A percentile compares a stretch with the other conserved stretches of the same genome.
Evolutionary conservation across 2,888 invertebrate genomes (phyloP).

Genomic region (Eurytoma californica): DNA sequence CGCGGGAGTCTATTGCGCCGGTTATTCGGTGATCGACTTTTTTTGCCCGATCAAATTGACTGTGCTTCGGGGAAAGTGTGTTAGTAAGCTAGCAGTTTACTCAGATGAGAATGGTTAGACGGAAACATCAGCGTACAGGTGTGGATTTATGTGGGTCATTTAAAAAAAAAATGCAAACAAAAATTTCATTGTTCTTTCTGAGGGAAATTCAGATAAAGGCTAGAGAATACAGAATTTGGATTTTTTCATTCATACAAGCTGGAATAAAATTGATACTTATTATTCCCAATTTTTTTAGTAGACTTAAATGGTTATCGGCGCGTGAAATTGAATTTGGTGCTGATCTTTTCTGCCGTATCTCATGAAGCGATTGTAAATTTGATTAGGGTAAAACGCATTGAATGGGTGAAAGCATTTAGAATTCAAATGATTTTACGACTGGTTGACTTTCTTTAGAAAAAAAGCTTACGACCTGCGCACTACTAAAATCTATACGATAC

Average conservation of each 20-base stretch:
- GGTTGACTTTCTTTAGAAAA: constrained; percentile 1
- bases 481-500: too few relatives aligned
- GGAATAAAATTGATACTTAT: background rate
- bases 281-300: background rate
- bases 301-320: background rate
- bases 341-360: background rate
- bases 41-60: too few relatives aligned
- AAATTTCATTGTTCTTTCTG: background rate
- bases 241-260: background rate
- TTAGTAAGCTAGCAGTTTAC: too few relatives aligned
- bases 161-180: background rate
- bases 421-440: background rate
- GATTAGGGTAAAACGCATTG: constrained; percentile 7
- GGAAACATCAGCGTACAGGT: too few relatives aligned
- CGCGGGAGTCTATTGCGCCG: too few relatives aligned
- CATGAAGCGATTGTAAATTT: constrained; percentile 17
- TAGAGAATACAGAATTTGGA: too few relatives aligned
- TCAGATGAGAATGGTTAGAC: too few relatives aligned
- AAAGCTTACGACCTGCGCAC: background rate
- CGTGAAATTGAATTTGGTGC: constrained; percentile 36
- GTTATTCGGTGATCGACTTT: too few relatives aligned
- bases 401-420: constrained; percentile 17
- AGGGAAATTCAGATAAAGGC: too few relatives aligned
- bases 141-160: too few relatives aligned
- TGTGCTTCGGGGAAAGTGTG: too few relatives aligned